phyloP scores from a whole-genome alignment of 2,113 vertebrate genomes.

The Oreochromis aureus region DNA sequence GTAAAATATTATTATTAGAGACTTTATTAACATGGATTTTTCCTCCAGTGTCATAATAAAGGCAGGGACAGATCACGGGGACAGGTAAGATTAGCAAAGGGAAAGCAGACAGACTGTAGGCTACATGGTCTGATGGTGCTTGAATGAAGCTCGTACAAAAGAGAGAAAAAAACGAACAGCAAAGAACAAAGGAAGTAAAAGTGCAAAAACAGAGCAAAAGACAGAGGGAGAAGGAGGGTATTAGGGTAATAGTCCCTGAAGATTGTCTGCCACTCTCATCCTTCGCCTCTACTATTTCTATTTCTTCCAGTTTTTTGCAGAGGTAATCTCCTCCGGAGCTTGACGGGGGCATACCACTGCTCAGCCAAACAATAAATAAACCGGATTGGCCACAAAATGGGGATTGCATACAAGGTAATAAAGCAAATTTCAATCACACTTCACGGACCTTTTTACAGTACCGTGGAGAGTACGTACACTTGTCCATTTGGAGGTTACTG shows the following conservation, averaged over 20 bases:
- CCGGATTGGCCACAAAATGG: constrained; percentile 66
- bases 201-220: constrained; percentile 4
- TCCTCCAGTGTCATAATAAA: neutral
- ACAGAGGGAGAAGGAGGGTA: constrained; percentile 2
- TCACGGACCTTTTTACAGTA: constrained; percentile 39
- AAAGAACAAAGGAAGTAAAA: constrained; percentile 1
- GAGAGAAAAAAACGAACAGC: neutral
- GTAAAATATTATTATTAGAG: neutral
- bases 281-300: neutral
- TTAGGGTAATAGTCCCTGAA: constrained; percentile 54
- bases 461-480: constrained; percentile 46
- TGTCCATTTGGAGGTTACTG: constrained; percentile 56
- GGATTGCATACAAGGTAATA: constrained; percentile 72
- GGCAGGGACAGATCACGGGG: neutral
- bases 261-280: constrained; percentile 35
- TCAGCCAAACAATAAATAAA: constrained; percentile 71
- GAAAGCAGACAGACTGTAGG: neutral
- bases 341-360: constrained; percentile 50
- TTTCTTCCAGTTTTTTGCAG: constrained; percentile 22
- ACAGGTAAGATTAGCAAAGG: neutral
- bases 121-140: neutral
- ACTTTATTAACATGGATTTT: neutral
- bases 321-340: constrained; percentile 62
- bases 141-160: neutral
- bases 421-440: constrained; percentile 72